Evolutionary conservation across 2,888 invertebrate genomes (phyloP).

Genomic region (Corbicula japonica): DNA sequence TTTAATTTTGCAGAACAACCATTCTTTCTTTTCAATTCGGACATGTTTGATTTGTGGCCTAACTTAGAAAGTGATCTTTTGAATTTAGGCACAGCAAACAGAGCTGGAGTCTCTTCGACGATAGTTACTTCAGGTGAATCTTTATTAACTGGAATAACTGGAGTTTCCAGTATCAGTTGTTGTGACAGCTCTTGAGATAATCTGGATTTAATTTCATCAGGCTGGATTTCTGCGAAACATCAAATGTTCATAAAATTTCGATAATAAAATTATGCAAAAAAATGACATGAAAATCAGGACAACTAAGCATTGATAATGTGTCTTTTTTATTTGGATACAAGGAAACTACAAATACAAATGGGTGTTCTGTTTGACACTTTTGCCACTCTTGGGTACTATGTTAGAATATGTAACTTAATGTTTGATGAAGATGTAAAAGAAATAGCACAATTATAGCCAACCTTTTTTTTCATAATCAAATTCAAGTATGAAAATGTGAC

Average conservation of each 20-base stretch:
- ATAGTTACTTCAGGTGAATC: constrained; percentile 13
- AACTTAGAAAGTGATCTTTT: constrained; percentile 25
- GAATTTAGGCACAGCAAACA: constrained; percentile 38
- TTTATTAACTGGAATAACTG: constrained; percentile 11
- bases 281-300: too few relatives aligned
- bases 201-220: constrained; percentile 56
- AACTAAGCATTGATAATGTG: too few relatives aligned
- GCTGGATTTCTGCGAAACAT: constrained; percentile 60
- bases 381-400: too few relatives aligned
- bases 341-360: too few relatives aligned
- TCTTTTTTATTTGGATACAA: too few relatives aligned
- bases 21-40: background rate
- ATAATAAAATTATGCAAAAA: background rate
- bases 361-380: too few relatives aligned
- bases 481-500: too few relatives aligned
- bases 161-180: constrained; percentile 17
- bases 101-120: constrained; percentile 43
- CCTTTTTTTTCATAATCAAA: too few relatives aligned
- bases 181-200: constrained; percentile 35
- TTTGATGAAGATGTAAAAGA: too few relatives aligned
- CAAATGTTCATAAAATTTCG: background rate
- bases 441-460: too few relatives aligned
- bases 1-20: background rate
- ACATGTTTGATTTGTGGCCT: background rate
- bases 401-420: too few relatives aligned